Base-by-base conservation (phyloP, 2,113 vertebrate species). In the Ochotona princeps region DNA sequence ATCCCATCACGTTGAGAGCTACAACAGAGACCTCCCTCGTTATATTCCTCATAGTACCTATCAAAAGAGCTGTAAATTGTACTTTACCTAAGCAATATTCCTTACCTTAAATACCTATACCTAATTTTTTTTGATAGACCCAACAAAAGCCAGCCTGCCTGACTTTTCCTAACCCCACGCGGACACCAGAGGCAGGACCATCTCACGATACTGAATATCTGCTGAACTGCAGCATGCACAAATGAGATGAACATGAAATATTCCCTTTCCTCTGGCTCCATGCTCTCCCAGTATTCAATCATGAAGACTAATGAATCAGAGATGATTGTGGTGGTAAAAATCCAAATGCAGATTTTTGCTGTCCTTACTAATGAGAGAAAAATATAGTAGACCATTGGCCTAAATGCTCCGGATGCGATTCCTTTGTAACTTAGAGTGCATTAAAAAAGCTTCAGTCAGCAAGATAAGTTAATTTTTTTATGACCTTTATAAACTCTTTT, bases 401-500 rank as follows among this genome's bases (percentile, higher is more conserved):
- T 97, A 91, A 96, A 97, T 97, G 89, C 88, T 98, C 79, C 95
- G 97, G 87, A 95, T 96, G 89, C 67, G 94, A 97, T 97, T 97
- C 81, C 81, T 98, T 97, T 98, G 97, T 98, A 98, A 97, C 95
- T 97, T 94, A 96, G 97, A 98, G 97, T 98, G 96, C 96, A 98
- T 98, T 98, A 97, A 97, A 98, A 98, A 96, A 96, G 96, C 97
- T 97, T 97, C 92, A 96, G 96, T 98, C 98, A 98, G 98, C 96
- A 98, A 97, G 96, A 97, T 98, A 97, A 98, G 96, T 98, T 98
- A 97, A 97, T 98, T 98, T 98, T 96, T 98, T 98, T 96, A 97
- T 97, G 96, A 98, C 97, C 96, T 98, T 98, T 98, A 97, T 97
- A 98, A 98, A 97, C 97, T 97, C 93, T 98, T 98, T 97, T 97